Conservation (phyloP, 2,888 invertebrate species). For the Pseudolycoriella hygida region DNA sequence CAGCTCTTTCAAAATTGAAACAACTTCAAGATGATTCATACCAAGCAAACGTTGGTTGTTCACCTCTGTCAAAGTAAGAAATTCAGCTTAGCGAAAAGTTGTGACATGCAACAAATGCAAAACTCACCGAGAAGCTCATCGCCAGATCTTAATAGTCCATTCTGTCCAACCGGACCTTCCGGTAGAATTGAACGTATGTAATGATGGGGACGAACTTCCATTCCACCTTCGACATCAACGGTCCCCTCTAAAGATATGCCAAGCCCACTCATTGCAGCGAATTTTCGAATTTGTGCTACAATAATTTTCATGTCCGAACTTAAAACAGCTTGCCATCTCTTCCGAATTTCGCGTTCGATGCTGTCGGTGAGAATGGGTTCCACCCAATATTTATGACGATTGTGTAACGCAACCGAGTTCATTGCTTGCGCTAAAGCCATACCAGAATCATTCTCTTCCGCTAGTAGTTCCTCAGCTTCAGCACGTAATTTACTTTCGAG, state of each 20-base stretch:
- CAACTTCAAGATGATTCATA: conserved; percentile 88
- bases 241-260: conserved; percentile 97
- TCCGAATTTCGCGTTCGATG: conserved; percentile 58
- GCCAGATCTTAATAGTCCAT: conserved; percentile 73
- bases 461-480: neutral
- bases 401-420: conserved; percentile 14
- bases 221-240: conserved; percentile 92
- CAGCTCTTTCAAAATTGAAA: conserved; percentile 79
- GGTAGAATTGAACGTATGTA: conserved; percentile 92
- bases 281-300: conserved; percentile 68
- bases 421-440: conserved; percentile 16
- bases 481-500: conserved; percentile 20
- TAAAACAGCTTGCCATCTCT: conserved; percentile 70
- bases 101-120: neutral
- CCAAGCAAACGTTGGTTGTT: conserved; percentile 78
- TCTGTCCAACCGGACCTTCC: conserved; percentile 95
- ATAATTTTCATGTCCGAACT: conserved; percentile 59
- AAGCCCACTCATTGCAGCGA: conserved; percentile 79
- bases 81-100: neutral
- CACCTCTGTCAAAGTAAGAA: conserved; percentile 38
- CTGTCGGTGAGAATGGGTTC: conserved; percentile 41
- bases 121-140: conserved; percentile 68
- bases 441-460: neutral
- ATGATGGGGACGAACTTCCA: conserved; percentile 95
- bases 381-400: conserved; percentile 25